Base-by-base conservation (phyloP, 2,113 vertebrate species). In the Pseudorasbora parva region DNA sequence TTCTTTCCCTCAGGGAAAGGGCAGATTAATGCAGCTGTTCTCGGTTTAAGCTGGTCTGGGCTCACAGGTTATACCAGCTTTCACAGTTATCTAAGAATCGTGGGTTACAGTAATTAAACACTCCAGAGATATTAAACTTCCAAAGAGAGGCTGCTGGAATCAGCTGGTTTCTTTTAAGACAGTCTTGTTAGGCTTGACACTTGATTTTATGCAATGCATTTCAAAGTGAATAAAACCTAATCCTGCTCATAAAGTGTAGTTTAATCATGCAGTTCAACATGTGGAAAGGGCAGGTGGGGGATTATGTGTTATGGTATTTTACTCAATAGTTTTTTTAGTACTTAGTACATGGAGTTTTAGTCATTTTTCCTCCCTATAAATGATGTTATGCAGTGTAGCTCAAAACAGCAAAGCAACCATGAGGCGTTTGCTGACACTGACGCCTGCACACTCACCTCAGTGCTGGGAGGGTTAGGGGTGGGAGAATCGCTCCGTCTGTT, bases 181-280 rank as follows among this genome's bases (percentile, higher is more conserved):
- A 87, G 85, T 90, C 88, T 91, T 91, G 90, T 93, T 91, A 87
- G 86, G 90, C 89, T 88, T 88, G 87, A 91, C 90, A 84, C 86
- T 90, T 86, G 77, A 86, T 90, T 92, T 93, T 83, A 86, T 87
- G 88, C 87, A 78, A 89, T 88, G 88, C 88, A 85, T 92, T 92
- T 93, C 84, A 83, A 87, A 90, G 78, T 83, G 88, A 88, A 88
- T 93, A 89, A 91, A 85, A 88, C 69, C 86, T 91, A 92, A 91
- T 91, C 89, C 87, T 73, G 78, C 82, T 88, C 84, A 82, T 88
- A 81, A 85, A 84, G 88, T 86, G 69, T 37, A 81, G 79, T 82
- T 81, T 86, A 79, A 86, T 86, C 86, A 85, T 86, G 82, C 54
- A 21, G 66, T 25, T 71, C 71, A 84, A 68, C 84, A 90, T 89